Percentiles rank a stretch among this genome's conserved stretches.
These are phyloP conservation scores for Diaphora mendica DNA, from an alignment of 2,888 invertebrate genomes.

Conservation along the genomic window DNA sequence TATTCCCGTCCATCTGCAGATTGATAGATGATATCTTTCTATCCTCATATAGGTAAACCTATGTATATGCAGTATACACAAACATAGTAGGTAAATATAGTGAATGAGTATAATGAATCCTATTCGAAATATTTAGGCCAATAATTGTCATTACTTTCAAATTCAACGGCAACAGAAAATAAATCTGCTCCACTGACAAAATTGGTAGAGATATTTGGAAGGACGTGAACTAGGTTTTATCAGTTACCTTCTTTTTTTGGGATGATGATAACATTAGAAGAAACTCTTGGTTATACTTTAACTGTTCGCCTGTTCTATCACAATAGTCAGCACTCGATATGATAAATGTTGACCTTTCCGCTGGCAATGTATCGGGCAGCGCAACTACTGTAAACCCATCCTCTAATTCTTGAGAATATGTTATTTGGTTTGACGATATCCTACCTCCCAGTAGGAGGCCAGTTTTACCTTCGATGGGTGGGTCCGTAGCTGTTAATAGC, in stretches of 20 bases:
- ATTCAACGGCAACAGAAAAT: background rate
- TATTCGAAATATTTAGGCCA: too few relatives aligned
- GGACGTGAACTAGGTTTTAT: conserved; percentile 15
- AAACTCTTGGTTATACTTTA: conserved; percentile 81
- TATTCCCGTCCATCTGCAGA: background rate
- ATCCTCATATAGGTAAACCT: background rate
- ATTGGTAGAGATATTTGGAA: background rate
- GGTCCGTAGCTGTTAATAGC: conserved; percentile 63
- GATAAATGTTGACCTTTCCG: conserved; percentile 68
- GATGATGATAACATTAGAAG: conserved; percentile 73
- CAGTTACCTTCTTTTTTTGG: conserved; percentile 64
- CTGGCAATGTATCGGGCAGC: conserved; percentile 56
- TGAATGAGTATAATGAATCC: too few relatives aligned
- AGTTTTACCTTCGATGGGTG: conserved; percentile 63
- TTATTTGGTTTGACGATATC: conserved; percentile 73
- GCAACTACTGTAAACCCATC: conserved; percentile 73
- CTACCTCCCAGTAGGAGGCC: conserved; percentile 76
- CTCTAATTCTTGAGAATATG: conserved; percentile 74
- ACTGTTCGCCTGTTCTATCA: conserved; percentile 68
- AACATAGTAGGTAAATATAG: too few relatives aligned
- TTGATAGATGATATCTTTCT: background rate
- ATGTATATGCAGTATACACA: background rate
- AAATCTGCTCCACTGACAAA: background rate
- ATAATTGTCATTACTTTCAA: background rate
- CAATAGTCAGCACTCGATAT: conserved; percentile 80